A percentile compares a stretch with the other conserved stretches of the same genome.
Conservation (phyloP, 2,888 invertebrate genomes). For the Leptopilina drosophilae region DNA sequence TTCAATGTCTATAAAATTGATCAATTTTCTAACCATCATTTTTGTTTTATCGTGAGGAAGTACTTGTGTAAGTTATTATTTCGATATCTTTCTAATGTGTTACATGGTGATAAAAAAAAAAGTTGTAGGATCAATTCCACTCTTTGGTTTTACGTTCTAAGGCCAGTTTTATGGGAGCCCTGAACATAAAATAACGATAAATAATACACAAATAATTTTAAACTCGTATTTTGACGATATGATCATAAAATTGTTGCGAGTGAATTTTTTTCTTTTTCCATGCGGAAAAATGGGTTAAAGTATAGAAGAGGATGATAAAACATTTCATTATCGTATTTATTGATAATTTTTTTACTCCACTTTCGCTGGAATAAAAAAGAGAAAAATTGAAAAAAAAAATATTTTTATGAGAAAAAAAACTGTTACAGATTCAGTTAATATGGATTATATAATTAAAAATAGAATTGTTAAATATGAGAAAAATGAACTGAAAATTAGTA, state of each 20-base stretch:
- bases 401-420: no score
- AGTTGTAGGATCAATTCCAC: neutral
- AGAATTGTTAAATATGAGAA: no score
- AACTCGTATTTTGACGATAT: neutral
- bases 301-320: no score
- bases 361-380: no score
- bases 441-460: no score
- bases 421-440: no score
- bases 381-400: no score
- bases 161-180: neutral
- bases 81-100: neutral
- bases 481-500: neutral
- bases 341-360: no score
- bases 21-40: neutral
- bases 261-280: neutral
- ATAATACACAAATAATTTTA: conserved; percentile 12
- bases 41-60: neutral
- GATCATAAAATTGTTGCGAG: neutral
- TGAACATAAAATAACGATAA: conserved; percentile 3
- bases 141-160: conserved; percentile 17
- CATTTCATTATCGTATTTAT: no score
- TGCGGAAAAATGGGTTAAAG: no score
- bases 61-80: neutral
- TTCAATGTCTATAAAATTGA: neutral
- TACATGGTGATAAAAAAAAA: neutral